A percentile compares a stretch with the other conserved stretches of the same genome.
These are phyloP conservation scores for Pandemis heparana DNA, from an alignment of 2,888 invertebrate genomes.

Conservation along the genomic window DNA sequence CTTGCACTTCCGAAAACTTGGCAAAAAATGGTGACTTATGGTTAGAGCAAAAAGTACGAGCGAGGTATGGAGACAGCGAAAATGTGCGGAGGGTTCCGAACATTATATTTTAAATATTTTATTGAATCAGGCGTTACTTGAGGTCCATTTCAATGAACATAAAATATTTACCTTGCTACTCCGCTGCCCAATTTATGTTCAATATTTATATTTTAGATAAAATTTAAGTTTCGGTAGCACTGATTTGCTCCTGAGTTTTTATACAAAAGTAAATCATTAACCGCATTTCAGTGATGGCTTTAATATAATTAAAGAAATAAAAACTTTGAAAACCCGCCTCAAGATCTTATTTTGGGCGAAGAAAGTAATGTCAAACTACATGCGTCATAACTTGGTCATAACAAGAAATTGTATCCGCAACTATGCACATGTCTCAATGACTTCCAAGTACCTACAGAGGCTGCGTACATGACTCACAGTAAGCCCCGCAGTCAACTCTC, in stretches of 20 bases:
- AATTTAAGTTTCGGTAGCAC: background rate
- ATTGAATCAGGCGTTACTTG: no score
- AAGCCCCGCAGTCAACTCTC: slow-evolving; percentile 6
- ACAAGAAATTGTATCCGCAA: background rate
- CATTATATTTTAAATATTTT: no score
- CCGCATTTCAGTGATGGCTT: no score
- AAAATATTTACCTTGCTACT: no score
- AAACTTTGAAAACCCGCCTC: no score
- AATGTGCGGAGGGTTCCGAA: slow-evolving; percentile 19
- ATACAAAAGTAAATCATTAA: no score
- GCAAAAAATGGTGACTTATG: slow-evolving; percentile 59
- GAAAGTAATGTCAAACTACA: background rate
- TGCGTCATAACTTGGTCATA: background rate
- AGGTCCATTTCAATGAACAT: no score
- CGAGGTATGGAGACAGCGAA: background rate
- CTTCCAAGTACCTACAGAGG: background rate
- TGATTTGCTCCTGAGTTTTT: no score
- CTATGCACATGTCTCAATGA: background rate
- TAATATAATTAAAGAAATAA: no score
- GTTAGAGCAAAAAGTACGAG: slow-evolving; percentile 40
- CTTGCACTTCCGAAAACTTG: slow-evolving; percentile 77
- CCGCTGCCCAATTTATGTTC: no score
- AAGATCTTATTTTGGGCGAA: no score
- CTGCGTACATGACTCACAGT: slow-evolving; percentile 1
- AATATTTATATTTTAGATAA: background rate